phyloP scores from a whole-genome alignment of 2,888 invertebrate genomes.

The Apodemia hepburni region DNA sequence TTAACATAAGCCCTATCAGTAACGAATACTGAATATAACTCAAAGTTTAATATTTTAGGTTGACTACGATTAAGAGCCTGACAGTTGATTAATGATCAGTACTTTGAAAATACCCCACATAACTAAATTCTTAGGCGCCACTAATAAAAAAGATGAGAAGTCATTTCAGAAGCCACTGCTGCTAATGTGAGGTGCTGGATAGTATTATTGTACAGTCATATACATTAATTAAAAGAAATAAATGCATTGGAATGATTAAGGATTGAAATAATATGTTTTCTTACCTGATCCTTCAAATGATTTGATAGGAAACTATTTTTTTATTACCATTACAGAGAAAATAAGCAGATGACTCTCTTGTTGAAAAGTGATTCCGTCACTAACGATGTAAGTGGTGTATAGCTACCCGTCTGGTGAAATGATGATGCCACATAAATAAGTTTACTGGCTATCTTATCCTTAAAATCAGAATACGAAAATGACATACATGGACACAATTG shows the following conservation, averaged over 20 bases:
- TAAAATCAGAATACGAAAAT: too few relatives aligned
- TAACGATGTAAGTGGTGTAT: too few relatives aligned
- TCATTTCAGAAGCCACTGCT: constrained; percentile 1
- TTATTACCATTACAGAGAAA: too few relatives aligned
- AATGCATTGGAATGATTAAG: neutral
- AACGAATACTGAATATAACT: neutral
- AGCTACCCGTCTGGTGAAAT: too few relatives aligned
- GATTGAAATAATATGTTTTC: too few relatives aligned
- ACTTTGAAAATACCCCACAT: constrained; percentile 4
- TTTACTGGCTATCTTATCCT: too few relatives aligned
- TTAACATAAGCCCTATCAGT: neutral
- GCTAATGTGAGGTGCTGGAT: neutral
- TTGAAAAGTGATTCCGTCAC: too few relatives aligned
- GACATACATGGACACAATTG: too few relatives aligned
- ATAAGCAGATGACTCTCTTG: too few relatives aligned
- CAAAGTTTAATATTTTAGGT: constrained; percentile 1
- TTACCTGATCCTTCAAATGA: too few relatives aligned
- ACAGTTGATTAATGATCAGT: constrained; percentile 4
- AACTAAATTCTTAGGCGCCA: constrained; percentile 4
- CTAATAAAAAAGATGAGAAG: neutral
- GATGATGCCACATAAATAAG: too few relatives aligned
- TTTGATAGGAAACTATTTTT: too few relatives aligned
- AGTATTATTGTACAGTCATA: neutral
- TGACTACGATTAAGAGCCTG: neutral
- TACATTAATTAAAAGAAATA: neutral